Base-by-base conservation (phyloP, 2,113 vertebrate genomes). In the Neotragus moschatus region DNA sequence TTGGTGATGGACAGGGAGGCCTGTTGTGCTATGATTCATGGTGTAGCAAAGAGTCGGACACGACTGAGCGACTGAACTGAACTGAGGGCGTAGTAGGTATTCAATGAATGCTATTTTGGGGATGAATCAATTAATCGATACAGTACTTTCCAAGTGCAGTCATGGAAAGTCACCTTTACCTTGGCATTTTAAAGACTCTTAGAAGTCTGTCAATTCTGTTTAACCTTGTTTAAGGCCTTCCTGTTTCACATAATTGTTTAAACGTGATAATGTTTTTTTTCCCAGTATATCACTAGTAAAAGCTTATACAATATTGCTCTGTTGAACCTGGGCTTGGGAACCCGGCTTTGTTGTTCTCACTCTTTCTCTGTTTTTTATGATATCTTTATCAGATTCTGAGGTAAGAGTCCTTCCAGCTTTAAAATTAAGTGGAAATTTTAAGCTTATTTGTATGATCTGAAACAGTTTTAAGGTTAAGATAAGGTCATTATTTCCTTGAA, bases 161-260 rank as follows among this genome's bases (percentile, higher is more conserved):
- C 8, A 11, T n/a, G 16, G 61, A 63, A 82, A 77, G 9, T 84
- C 26, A 30, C 26, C 66, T 13, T 80, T 84, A 60, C 2, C 11
- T 14, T 84, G n/a, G 28, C 13, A 63, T 90, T 93, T 90, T 86
- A 73, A 92, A 92, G 79, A 91, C 55, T 45, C 5, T 39, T 28
- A 91, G 36, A 96, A 94, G 61, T 81, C 63, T n/a, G 13, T 5
- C 2, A 82, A 47, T 87, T 94, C 45, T 90, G 5, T 81, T 56
- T 45, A 58, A 80, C 2, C 21, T 77, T 82, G 43, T 84, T 53
- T 56, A 80, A 70, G 49, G 6, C 13, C 36, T 80, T 70, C 9
- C 4, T 53, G n/a, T 70, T 86, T 94, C n/a, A 58, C 23, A 30
- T n/a, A 28, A 91, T 75, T 28, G 58, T 45, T 87, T 91, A 36